These are phyloP conservation scores for Nicator chloris DNA, from an alignment of 2,113 vertebrate genomes.

Conservation along the genomic window DNA sequence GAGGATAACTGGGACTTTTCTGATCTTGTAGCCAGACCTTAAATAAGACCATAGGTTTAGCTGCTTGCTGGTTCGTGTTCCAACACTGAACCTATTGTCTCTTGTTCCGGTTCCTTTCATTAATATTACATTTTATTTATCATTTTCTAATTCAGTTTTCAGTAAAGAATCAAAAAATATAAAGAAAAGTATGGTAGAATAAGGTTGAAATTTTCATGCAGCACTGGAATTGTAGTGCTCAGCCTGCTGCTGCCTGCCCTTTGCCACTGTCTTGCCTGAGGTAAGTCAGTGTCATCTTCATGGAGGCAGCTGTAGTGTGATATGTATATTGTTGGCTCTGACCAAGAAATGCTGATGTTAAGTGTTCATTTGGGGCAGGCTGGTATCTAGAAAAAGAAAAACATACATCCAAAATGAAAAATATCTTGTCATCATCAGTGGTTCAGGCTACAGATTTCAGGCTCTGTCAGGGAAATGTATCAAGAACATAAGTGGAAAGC, in stretches of 20 bases:
- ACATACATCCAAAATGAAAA: not conserved
- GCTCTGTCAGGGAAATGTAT: not conserved
- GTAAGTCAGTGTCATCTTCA: not conserved
- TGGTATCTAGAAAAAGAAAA: not conserved
- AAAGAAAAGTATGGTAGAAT: not conserved
- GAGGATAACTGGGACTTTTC: not conserved
- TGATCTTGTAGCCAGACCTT: not conserved
- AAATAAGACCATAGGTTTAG: not conserved
- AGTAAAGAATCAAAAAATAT: not conserved
- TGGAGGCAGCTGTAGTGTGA: not conserved
- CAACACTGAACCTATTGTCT: not conserved
- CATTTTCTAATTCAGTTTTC: not conserved
- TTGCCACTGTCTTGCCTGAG: not conserved
- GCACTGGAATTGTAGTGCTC: not conserved
- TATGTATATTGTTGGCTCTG: not conserved
- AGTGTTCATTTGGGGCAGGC: not conserved
- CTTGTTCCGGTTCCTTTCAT: not conserved
- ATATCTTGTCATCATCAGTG: not conserved
- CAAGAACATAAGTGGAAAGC: not conserved
- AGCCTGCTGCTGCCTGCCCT: not conserved
- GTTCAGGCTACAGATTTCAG: not conserved
- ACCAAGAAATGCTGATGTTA: not conserved
- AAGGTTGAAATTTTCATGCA: rapidly evolving
- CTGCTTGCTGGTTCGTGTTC: not conserved
- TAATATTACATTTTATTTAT: not conserved